phyloP scores from a whole-genome alignment of 53 echinoderm and acorn worm genomes.

The Arbacia lixula region DNA sequence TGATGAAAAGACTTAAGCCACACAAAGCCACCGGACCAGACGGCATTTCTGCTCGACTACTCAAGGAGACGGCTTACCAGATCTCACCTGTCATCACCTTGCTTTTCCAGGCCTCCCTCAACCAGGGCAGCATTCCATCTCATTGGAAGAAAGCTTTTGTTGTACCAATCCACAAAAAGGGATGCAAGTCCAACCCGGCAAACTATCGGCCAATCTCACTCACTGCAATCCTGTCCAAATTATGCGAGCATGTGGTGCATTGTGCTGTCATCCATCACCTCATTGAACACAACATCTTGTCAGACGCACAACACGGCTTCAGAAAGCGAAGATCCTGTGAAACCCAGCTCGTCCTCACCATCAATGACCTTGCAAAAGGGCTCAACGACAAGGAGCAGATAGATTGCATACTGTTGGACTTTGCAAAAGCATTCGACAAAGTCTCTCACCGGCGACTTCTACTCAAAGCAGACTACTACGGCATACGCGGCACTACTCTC shows the following conservation, averaged over 20 bases:
- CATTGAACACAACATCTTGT: too few relatives aligned
- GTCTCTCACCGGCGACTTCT: constrained; percentile 23
- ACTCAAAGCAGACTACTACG: constrained; percentile 30
- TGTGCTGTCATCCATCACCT: constrained; percentile 54
- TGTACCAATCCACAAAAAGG: constrained; percentile 52
- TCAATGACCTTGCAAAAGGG: constrained; percentile 21
- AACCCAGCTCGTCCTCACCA: constrained; percentile 13
- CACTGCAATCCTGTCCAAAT: constrained; percentile 48
- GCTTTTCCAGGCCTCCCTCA: constrained; percentile 57
- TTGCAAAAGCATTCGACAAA: constrained; percentile 32
- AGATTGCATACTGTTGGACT: background rate
- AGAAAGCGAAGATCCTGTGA: constrained; percentile 26
- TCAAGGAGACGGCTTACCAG: constrained; percentile 25
- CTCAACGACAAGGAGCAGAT: background rate
- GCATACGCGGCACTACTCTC: constrained; percentile 31
- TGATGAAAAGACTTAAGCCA: constrained; percentile 6
- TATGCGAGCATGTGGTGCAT: constrained; percentile 57
- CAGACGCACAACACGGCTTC: constrained; percentile 24
- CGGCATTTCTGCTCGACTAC: constrained; percentile 14
- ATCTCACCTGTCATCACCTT: constrained; percentile 25
- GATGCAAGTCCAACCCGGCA: constrained; percentile 39
- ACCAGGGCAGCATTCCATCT: constrained; percentile 54
- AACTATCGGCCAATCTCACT: constrained; percentile 57
- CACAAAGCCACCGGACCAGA: constrained; percentile 29
- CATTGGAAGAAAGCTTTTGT: constrained; percentile 26